These are phyloP conservation scores for Xylocampa areola DNA, from an alignment of 2,888 invertebrate species.

Conservation along the genomic window DNA sequence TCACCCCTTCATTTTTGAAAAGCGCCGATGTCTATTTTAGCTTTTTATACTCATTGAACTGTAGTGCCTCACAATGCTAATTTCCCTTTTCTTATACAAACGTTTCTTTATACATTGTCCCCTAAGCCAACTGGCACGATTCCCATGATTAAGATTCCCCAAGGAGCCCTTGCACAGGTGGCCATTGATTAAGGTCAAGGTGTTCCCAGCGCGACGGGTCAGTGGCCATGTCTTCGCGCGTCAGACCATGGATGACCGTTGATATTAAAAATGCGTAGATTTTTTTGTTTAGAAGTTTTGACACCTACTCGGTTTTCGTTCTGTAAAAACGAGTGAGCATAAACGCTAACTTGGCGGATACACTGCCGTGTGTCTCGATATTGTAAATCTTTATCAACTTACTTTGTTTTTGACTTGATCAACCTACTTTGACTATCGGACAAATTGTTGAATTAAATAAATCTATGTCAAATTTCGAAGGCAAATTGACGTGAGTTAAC, in stretches of 20 bases:
- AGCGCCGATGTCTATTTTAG: conserved; percentile 15
- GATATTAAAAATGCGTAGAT: conserved; percentile 64
- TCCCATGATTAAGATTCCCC: conserved; percentile 87
- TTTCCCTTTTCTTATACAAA: conserved; percentile 27
- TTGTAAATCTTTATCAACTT: too few relatives aligned
- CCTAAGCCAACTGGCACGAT: conserved; percentile 64
- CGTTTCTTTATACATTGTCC: conserved; percentile 45
- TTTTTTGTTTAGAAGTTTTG: conserved; percentile 47
- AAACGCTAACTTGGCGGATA: too few relatives aligned
- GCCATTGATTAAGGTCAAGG: conserved; percentile 84
- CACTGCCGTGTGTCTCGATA: too few relatives aligned
- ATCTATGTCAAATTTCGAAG: too few relatives aligned
- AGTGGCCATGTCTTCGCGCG: conserved; percentile 73
- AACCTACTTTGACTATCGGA: too few relatives aligned
- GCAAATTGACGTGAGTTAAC: too few relatives aligned
- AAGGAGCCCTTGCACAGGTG: conserved; percentile 84
- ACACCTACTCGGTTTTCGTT: too few relatives aligned
- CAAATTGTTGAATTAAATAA: too few relatives aligned
- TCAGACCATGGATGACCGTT: conserved; percentile 83
- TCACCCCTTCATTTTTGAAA: conserved; percentile 1
- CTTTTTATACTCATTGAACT: conserved; percentile 3
- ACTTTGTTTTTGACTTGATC: too few relatives aligned
- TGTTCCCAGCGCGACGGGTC: conserved; percentile 85
- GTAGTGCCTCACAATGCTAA: conserved; percentile 37
- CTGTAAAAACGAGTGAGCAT: conserved; percentile 30